phyloP scores from a whole-genome alignment of 2,797 vertebrate species.

The Chanos chanos region DNA sequence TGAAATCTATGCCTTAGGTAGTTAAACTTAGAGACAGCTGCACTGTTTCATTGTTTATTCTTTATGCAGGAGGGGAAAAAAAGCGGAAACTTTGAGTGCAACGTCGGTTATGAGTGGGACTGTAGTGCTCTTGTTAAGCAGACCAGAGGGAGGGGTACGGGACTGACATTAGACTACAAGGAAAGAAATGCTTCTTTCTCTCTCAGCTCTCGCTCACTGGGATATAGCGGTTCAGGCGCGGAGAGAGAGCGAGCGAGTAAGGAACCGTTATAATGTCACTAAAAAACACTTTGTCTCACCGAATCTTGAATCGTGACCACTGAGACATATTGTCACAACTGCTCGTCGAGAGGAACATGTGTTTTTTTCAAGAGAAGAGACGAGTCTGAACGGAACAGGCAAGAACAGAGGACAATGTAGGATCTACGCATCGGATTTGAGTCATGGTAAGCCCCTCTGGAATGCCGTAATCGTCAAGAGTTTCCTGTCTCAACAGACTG shows the following conservation, averaged over 20 bases:
- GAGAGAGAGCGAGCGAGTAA: neutral
- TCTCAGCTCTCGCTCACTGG: conserved; percentile 51
- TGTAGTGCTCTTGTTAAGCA: conserved; percentile 62
- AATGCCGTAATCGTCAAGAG: neutral
- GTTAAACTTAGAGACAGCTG: no score
- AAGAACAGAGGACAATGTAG: conserved; percentile 62
- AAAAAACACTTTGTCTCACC: no score
- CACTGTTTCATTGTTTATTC: conserved; percentile 63
- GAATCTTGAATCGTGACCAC: no score
- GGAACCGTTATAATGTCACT: neutral
- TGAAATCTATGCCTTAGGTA: no score
- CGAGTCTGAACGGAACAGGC: conserved; percentile 32
- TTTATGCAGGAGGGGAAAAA: conserved; percentile 43
- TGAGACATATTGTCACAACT: no score
- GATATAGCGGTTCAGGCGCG: conserved; percentile 36
- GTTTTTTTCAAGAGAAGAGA: neutral
- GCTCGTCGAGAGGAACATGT: neutral
- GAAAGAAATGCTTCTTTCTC: conserved; percentile 21
- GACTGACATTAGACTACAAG: conserved; percentile 35
- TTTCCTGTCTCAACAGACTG: neutral
- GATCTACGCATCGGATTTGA: conserved; percentile 52
- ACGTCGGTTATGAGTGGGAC: conserved; percentile 47
- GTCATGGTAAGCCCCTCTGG: conserved; percentile 68
- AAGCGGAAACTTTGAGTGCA: conserved; percentile 67
- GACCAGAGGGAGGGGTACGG: conserved; percentile 34